Evolutionary conservation across 2,797 vertebrate genomes (phyloP).

Genomic region (Amazona ochrocephala): DNA sequence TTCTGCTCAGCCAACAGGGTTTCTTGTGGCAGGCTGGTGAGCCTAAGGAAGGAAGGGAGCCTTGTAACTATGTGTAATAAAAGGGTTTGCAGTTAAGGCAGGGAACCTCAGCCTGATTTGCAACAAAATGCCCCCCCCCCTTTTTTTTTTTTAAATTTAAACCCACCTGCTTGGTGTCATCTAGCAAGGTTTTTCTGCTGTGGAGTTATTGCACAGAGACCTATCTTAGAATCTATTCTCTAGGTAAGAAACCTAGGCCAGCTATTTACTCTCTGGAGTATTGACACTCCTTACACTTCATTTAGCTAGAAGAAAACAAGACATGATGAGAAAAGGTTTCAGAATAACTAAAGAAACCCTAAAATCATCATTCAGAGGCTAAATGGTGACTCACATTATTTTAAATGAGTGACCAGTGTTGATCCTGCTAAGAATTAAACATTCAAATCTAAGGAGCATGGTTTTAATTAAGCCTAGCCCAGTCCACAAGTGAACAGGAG

Average conservation of each 20-base stretch:
- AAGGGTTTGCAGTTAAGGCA: background rate
- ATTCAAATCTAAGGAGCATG: background rate
- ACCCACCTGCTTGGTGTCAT: background rate
- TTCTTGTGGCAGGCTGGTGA: background rate
- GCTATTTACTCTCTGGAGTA: background rate
- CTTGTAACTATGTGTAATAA: background rate
- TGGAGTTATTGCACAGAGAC: background rate
- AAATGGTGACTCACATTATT: background rate
- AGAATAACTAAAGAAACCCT: background rate
- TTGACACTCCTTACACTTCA: background rate
- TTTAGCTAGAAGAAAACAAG: background rate
- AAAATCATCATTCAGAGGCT: background rate
- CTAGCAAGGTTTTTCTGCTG: background rate
- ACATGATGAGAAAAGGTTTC: background rate
- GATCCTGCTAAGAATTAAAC: background rate
- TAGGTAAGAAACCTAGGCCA: background rate
- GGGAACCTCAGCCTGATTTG: background rate
- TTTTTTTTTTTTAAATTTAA: background rate
- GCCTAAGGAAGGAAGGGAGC: background rate
- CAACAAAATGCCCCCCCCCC: background rate
- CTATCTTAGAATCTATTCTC: background rate
- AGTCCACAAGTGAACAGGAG: background rate
- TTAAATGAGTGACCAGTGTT: background rate
- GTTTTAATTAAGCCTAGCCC: background rate
- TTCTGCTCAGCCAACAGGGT: background rate